A percentile compares a stretch with the other conserved stretches of the same genome.
These are phyloP conservation scores for Mesocentrotus franciscanus DNA, from an alignment of 53 echinoderm and acorn worm species.

Conservation along the genomic window DNA sequence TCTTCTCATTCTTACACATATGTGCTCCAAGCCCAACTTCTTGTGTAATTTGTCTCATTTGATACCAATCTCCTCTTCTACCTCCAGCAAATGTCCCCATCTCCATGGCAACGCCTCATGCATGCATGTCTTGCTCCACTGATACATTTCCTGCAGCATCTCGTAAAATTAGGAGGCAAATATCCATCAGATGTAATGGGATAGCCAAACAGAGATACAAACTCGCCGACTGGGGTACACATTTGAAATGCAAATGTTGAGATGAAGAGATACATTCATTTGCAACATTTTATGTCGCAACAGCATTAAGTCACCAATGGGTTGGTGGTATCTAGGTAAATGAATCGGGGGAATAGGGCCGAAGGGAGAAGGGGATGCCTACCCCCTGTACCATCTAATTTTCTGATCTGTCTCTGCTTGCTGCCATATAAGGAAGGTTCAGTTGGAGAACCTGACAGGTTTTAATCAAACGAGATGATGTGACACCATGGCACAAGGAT, in stretches of 20 bases:
- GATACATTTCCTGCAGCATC: constrained; percentile 20
- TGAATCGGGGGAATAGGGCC: not conserved
- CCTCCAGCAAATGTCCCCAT: not conserved
- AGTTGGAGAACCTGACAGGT: constrained; percentile 22
- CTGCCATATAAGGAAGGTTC: not conserved
- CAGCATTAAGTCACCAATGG: not conserved
- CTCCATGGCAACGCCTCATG: not conserved
- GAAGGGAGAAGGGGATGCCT: not conserved
- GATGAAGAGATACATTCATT: constrained; percentile 40
- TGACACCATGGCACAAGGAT: constrained; percentile 18
- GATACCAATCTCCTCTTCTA: not conserved
- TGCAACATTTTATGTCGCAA: constrained; percentile 2
- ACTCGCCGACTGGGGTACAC: not conserved
- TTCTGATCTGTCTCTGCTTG: not conserved
- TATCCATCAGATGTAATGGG: not conserved
- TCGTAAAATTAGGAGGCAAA: constrained; percentile 19
- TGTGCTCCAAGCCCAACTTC: not conserved
- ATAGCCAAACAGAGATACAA: constrained; percentile 4
- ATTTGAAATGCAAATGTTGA: constrained; percentile 30
- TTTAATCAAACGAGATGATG: constrained; percentile 34
- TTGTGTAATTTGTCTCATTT: not conserved
- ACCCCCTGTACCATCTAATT: not conserved
- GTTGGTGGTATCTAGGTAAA: not conserved
- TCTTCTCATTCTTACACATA: not conserved
- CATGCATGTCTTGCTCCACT: not conserved